phyloP scores from a whole-genome alignment of 2,113 vertebrate genomes.

The Marcusenius ussheri region DNA sequence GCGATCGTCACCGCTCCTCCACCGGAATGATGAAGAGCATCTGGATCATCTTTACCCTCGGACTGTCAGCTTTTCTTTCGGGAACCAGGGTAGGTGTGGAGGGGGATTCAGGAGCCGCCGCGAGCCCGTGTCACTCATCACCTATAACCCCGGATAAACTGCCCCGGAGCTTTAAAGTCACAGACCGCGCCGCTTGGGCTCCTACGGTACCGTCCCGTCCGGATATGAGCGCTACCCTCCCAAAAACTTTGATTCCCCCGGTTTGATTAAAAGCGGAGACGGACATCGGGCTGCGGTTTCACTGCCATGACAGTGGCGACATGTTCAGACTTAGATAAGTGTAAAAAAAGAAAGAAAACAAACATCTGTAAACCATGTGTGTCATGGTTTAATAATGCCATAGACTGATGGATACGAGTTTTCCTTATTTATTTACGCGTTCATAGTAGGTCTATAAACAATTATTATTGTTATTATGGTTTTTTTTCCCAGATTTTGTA shows the following conservation, averaged over 20 bases:
- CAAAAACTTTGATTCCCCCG: background rate
- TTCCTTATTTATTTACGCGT: background rate
- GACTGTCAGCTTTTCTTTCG: constrained; percentile 65
- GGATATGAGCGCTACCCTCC: background rate
- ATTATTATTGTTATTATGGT: background rate
- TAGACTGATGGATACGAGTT: background rate
- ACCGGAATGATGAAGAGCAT: constrained; percentile 69
- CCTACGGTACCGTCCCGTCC: background rate
- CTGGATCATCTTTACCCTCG: constrained; percentile 70
- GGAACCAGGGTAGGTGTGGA: constrained; percentile 70
- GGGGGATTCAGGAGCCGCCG: background rate
- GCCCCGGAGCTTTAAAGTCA: background rate
- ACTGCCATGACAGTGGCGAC: background rate
- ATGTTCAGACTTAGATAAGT: background rate
- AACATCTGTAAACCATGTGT: background rate
- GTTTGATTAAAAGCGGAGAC: background rate
- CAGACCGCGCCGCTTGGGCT: background rate
- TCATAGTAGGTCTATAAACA: background rate
- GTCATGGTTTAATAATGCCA: background rate
- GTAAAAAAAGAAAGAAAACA: background rate
- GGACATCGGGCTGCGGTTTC: background rate
- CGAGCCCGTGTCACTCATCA: background rate
- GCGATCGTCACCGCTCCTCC: constrained; percentile 10
- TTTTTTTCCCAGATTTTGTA: background rate
- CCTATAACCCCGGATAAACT: background rate